phyloP scores from a whole-genome alignment of 92 coral and sea anemone species.

The Pocillopora grandis region DNA sequence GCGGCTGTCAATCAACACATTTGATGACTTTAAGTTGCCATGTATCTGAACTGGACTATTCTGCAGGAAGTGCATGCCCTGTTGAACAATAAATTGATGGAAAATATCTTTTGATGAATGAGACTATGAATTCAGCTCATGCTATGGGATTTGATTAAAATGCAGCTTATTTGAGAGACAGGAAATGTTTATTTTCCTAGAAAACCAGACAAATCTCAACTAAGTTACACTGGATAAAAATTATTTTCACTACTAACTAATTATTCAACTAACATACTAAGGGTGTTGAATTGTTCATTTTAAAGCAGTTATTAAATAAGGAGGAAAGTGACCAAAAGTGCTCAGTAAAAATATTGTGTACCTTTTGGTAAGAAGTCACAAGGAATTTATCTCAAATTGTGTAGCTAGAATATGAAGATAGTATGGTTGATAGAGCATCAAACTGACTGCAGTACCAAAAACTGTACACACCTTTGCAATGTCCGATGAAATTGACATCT shows the following conservation, averaged over 20 bases:
- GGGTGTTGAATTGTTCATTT: no score
- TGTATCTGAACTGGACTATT: constrained; percentile 62
- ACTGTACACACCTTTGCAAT: constrained; percentile 72
- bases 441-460: neutral
- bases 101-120: neutral
- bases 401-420: neutral
- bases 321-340: no score
- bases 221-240: no score
- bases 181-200: no score
- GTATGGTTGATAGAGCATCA: neutral
- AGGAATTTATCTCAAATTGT: neutral
- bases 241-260: no score
- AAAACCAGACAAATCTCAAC: no score
- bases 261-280: no score
- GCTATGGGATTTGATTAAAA: neutral
- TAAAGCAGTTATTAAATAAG: no score
- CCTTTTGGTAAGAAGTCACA: neutral
- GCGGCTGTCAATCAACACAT: constrained; percentile 83
- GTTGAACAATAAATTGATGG: neutral
- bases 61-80: constrained; percentile 77
- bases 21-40: constrained; percentile 87
- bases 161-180: no score
- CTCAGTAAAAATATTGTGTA: no score
- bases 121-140: neutral
- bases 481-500: constrained; percentile 80